These are phyloP conservation scores for Paracanthobrama guichenoti DNA, from an alignment of 2,113 vertebrate genomes.

Conservation along the genomic window DNA sequence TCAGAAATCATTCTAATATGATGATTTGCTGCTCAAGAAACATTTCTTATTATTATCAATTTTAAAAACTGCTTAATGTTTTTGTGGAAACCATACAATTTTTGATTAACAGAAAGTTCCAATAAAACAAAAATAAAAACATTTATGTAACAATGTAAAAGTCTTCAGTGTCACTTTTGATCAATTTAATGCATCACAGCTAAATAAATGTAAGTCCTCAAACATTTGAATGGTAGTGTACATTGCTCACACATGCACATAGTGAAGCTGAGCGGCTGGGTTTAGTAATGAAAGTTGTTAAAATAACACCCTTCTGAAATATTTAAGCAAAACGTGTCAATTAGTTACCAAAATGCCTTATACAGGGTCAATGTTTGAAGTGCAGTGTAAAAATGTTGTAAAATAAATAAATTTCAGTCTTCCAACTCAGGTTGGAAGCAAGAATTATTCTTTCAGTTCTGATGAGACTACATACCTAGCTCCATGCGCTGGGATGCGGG, in stretches of 20 bases:
- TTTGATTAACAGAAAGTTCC: background rate
- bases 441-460: background rate
- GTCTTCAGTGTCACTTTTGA: background rate
- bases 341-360: background rate
- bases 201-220: background rate
- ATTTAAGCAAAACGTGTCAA: background rate
- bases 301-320: background rate
- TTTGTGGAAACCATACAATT: background rate
- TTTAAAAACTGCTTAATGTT: background rate
- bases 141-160: no score
- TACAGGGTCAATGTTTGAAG: background rate
- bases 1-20: background rate
- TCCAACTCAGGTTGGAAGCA: background rate
- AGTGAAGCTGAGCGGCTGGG: background rate
- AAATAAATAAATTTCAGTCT: background rate
- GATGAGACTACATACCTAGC: constrained; percentile 79
- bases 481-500: constrained; percentile 91
- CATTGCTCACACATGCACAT: background rate
- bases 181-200: background rate
- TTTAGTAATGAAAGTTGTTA: background rate
- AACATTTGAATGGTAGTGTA: background rate
- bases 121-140: no score
- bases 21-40: background rate
- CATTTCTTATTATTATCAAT: background rate
- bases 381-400: background rate